Evolutionary conservation across 2,113 vertebrate species (phyloP), one percentile per base, ranked within the genome.

Genomic region (Nanorana parkeri): DNA sequence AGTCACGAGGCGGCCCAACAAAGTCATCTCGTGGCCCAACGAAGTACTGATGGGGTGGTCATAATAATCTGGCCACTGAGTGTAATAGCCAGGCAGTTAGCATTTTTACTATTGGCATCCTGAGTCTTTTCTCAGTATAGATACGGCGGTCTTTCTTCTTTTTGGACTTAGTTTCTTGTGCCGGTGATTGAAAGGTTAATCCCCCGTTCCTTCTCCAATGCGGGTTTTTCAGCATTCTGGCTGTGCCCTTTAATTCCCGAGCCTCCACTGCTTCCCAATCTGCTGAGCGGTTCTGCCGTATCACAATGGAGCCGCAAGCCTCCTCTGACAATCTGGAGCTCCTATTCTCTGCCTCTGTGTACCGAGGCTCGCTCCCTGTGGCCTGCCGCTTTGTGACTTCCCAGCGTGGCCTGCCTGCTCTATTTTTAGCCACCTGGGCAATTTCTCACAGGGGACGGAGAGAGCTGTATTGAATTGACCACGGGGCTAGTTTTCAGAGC

Each of bases 241-340:
- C 15, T 58, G 29, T 67, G 26, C 29, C 61, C 80, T 82, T 75
- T 82, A 74, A 82, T 82, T 82, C 80, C 52, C 63, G 8, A 23
- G 80, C 67, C 41, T 82, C 61, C 47, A 36, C 67, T 66, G 80
- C 41, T 82, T 75, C 55, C 69, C 80, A 66, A 75, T 67, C 80
- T 82, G 69, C 63, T 75, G 41, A 60, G 41, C 77, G 55, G 77
- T 68, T 60, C 20, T 60, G 77, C 77, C 2, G 52, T 52, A 41
- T 82, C 29, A 75, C 80, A 82, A 82, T 82, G 63, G 80, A 66
- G 28, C 69, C 17, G 61, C 60, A 47, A 75, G 61, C 56, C 20
- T 58, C 80, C 71, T 15, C 68, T 47, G 55, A 10, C 36, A 23
- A 60, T 28, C 58, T 41, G n/a, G 1, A 54, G 68, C 58, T 64